Base-by-base conservation (phyloP, 2,113 vertebrate species). In the Baryphthengus martii region DNA sequence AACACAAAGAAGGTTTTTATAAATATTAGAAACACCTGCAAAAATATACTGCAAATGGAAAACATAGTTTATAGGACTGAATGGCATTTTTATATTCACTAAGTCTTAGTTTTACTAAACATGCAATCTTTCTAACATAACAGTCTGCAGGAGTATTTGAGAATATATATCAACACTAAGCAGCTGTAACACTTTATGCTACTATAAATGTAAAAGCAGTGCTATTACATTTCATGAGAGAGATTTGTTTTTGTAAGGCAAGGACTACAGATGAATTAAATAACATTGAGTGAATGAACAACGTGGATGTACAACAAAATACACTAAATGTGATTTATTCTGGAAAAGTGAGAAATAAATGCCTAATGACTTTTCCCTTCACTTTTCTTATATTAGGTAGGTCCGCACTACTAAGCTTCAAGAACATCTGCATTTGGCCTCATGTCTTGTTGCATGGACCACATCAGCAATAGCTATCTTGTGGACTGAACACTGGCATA, bases 61-160 rank as follows among this genome's bases (percentile, higher is more conserved):
- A 76, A 71, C 33, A 44, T 81, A 5, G 10, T 91, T 94, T 91
- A 83, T 93, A 52, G 42, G 50, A 44, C 33, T 58, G 31, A 17
- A 31, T 95, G 78, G 5, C 82, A 84, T 88, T 96, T 97, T 94
- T 95, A 88, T 50, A 73, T 44, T 85, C 55, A 74, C 66, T 89
- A 88, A 65, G 31, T 91, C 67, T 85, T 87, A 53, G 82, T 83
- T 96, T 95, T 88, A 89, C 39, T 89, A 89, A 66, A 83, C 53
- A 39, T 62, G 24, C 31, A 91, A 66, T 80, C 75, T 88, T 93
- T 90, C 39, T 63, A 91, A 88, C 20, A n/a, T 74, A 91, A 90
- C 95, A 93, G n/a, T 88, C 85, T 85, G 6, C 71, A 88, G 35
- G 24, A 11, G 25, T 76, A 47, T 59, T 63, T 78, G 59, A 77